Percentiles rank a stretch among this genome's conserved stretches.
phyloP scores from a whole-genome alignment of 2,797 vertebrate species.

The Enteromius argenteus region DNA sequence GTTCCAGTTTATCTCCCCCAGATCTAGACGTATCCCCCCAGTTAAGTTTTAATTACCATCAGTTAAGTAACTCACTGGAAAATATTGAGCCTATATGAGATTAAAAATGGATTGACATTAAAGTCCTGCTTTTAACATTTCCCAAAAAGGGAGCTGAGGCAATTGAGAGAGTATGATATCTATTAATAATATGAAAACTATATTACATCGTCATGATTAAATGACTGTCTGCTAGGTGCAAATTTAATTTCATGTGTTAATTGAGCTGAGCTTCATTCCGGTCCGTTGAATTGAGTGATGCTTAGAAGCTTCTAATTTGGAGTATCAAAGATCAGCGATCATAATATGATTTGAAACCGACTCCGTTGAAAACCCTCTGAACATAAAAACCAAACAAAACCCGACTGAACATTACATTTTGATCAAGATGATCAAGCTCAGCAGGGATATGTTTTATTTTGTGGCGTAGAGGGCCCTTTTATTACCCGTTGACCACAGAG shows the following conservation, averaged over 20 bases:
- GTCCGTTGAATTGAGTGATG: conserved; percentile 58
- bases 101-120: conserved; percentile 55
- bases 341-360: conserved; percentile 53
- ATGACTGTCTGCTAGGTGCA: conserved; percentile 59
- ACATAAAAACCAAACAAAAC: conserved; percentile 43
- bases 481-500: conserved; percentile 31
- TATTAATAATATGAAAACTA: conserved; percentile 63
- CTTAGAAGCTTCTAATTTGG: conserved; percentile 58
- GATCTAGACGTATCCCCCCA: conserved; percentile 29
- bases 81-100: conserved; percentile 45
- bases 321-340: conserved; percentile 55
- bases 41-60: conserved; percentile 52
- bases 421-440: conserved; percentile 16
- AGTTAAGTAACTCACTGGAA: conserved; percentile 38
- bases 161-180: conserved; percentile 56
- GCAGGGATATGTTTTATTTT: conserved; percentile 19
- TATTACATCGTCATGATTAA: conserved; percentile 60
- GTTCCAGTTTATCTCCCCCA: conserved; percentile 15
- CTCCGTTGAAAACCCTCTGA: conserved; percentile 36
- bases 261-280: conserved; percentile 60
- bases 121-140: conserved; percentile 51
- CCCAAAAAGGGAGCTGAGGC: conserved; percentile 55
- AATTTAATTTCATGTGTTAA: conserved; percentile 66
- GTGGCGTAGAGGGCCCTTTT: background rate
- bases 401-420: conserved; percentile 19